Conservation (phyloP, 2,888 invertebrate genomes). For the Hirudinaria manillensis region DNA sequence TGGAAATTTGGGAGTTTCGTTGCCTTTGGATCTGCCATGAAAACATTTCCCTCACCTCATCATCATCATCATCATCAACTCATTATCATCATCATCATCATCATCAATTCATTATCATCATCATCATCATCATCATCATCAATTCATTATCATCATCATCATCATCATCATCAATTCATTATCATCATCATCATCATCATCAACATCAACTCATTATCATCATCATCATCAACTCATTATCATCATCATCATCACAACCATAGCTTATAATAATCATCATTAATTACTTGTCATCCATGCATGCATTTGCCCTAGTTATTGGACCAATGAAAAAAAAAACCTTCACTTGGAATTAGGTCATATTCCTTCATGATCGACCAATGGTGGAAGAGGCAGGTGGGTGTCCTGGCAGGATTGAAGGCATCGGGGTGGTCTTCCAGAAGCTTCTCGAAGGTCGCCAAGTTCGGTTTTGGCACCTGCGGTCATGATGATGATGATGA, state of each 20-base stretch:
- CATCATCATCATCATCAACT: too few relatives aligned
- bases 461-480: slow-evolving; percentile 47
- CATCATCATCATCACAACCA: not conserved
- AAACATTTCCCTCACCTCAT: not conserved
- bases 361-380: slow-evolving; percentile 90
- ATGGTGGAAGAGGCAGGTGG: slow-evolving; percentile 76
- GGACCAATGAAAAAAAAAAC: not conserved
- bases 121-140: slow-evolving; percentile 15
- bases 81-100: slow-evolving; percentile 12
- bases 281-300: not conserved
- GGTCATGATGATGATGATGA: not conserved
- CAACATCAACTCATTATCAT: not conserved
- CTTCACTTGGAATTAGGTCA: slow-evolving; percentile 81
- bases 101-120: not conserved
- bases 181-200: too few relatives aligned
- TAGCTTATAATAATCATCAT: not conserved
- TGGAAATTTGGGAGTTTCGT: not conserved
- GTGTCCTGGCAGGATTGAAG: slow-evolving; percentile 80
- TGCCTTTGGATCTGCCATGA: not conserved
- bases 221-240: not conserved
- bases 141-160: too few relatives aligned
- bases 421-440: slow-evolving; percentile 74
- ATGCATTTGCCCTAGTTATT: too few relatives aligned
- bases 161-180: too few relatives aligned
- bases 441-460: slow-evolving; percentile 77